A percentile compares a stretch with the other conserved stretches of the same genome.
Conservation (phyloP, 2,888 invertebrate genomes). For the Pachliopta kotzebuea region DNA sequence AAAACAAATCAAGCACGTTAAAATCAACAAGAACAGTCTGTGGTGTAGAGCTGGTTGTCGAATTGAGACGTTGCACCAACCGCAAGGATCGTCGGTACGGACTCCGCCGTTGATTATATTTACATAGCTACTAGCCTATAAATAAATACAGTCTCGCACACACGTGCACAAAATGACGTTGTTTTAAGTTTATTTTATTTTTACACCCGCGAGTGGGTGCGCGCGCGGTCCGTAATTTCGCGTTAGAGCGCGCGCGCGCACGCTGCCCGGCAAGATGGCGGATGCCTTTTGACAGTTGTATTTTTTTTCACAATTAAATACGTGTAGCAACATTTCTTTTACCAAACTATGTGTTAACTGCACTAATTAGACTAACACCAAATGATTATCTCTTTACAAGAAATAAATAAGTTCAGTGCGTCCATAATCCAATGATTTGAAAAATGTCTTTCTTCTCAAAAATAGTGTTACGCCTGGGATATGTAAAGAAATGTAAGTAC, state of each 20-base stretch:
- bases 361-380: neutral
- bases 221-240: constrained; percentile 76
- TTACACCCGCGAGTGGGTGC: constrained; percentile 71
- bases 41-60: constrained; percentile 37
- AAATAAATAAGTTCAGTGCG: constrained; percentile 2
- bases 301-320: constrained; percentile 43
- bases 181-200: constrained; percentile 80
- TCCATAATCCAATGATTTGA: neutral
- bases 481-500: constrained; percentile 23
- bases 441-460: constrained; percentile 2
- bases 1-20: constrained; percentile 35
- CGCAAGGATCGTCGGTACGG: constrained; percentile 66
- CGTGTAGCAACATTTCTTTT: constrained; percentile 9
- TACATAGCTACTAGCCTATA: constrained; percentile 80
- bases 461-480: constrained; percentile 10
- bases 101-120: constrained; percentile 67
- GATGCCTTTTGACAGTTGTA: constrained; percentile 51
- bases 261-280: constrained; percentile 75
- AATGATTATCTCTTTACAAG: neutral
- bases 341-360: constrained; percentile 15
- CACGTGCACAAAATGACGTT: constrained; percentile 77
- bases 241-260: constrained; percentile 77
- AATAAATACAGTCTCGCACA: constrained; percentile 78
- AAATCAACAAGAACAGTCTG: constrained; percentile 47
- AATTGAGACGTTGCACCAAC: constrained; percentile 77